Evolutionary conservation across 2,888 invertebrate genomes (phyloP).

Genomic region (Thelaira solivaga): DNA sequence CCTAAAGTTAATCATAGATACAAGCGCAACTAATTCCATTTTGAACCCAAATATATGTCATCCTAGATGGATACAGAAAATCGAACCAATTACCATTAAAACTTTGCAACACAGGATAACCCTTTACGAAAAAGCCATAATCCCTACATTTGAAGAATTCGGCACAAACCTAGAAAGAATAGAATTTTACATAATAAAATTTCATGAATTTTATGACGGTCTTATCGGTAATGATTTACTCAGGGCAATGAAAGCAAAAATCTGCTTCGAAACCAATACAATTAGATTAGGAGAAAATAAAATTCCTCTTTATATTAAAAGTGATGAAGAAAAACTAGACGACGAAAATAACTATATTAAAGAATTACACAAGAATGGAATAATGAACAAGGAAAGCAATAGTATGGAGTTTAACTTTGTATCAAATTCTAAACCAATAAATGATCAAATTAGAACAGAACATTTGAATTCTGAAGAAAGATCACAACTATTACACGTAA

Average conservation of each 20-base stretch:
- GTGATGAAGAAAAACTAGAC: neutral
- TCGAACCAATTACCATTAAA: neutral
- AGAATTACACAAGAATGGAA: neutral
- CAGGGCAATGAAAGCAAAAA: neutral
- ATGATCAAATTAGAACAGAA: constrained; percentile 1
- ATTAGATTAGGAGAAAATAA: neutral
- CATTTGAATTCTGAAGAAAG: constrained; percentile 25
- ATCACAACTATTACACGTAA: neutral
- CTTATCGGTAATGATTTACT: neutral
- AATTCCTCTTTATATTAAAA: neutral
- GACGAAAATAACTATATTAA: neutral
- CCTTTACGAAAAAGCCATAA: neutral
- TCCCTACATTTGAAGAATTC: neutral
- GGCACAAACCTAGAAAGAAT: neutral
- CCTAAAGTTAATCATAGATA: constrained; percentile 6
- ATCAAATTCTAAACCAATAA: neutral
- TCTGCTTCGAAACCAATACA: neutral
- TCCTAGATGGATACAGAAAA: neutral
- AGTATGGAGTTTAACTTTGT: neutral
- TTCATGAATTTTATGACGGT: neutral
- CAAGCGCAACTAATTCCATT: constrained; percentile 13
- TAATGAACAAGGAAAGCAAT: neutral
- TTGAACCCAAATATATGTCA: constrained; percentile 6
- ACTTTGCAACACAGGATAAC: neutral
- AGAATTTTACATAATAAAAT: neutral